phyloP scores from a whole-genome alignment of 1,140 invertebrate species.

The Lordiphosa collinella region DNA sequence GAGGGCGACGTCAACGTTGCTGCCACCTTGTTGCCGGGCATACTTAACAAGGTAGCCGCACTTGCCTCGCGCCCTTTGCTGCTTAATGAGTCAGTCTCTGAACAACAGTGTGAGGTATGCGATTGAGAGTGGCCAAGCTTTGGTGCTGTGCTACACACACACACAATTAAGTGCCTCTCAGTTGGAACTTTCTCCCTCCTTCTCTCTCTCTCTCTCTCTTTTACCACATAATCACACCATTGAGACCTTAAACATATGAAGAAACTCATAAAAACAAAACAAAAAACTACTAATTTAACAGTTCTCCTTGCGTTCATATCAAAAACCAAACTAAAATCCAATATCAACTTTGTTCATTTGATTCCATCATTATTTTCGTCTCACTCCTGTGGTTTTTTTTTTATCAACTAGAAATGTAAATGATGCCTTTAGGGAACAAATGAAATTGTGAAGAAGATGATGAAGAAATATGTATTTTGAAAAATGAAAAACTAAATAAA shows the following conservation, averaged over 20 bases:
- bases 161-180: background rate
- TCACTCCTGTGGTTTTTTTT: no score
- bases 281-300: background rate
- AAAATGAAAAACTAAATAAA: slow-evolving; percentile 1
- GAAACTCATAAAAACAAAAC: slow-evolving; percentile 3
- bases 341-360: background rate
- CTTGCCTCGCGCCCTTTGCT: no score
- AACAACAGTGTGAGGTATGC: no score
- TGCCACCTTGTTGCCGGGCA: no score
- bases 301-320: background rate
- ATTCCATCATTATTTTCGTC: background rate
- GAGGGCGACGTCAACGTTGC: no score
- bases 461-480: slow-evolving; percentile 18
- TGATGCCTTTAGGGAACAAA: slow-evolving; percentile 72
- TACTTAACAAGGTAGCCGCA: no score
- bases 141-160: no score
- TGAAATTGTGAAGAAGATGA: slow-evolving; percentile 29
- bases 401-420: slow-evolving; percentile 3
- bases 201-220: background rate
- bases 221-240: slow-evolving; percentile 7
- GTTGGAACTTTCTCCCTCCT: background rate
- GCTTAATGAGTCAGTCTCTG: no score
- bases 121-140: no score
- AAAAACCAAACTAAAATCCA: background rate
- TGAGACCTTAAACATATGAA: slow-evolving; percentile 11